Conservation (phyloP, 2,797 vertebrate species). For the Neosilurus mollespiculum region DNA sequence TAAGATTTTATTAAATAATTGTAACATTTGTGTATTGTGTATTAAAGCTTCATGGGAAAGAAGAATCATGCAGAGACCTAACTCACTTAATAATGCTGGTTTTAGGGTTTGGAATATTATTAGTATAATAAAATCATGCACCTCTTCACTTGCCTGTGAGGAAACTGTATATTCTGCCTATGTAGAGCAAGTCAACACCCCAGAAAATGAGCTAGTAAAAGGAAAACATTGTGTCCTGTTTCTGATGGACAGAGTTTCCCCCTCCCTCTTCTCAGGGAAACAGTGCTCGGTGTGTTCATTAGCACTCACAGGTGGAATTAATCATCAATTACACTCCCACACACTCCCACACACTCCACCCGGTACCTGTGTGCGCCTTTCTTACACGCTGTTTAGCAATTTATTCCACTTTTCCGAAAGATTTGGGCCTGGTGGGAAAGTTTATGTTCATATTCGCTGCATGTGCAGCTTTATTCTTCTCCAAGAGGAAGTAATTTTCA, state of each 20-base stretch:
- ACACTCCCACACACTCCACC: too few relatives aligned
- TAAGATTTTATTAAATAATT: background rate
- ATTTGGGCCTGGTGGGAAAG: background rate
- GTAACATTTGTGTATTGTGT: background rate
- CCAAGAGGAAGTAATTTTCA: background rate
- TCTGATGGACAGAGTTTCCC: too few relatives aligned
- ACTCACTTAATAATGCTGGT: background rate
- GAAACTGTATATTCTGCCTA: background rate
- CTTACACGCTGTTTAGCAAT: background rate
- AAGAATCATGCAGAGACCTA: background rate
- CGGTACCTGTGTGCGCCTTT: background rate
- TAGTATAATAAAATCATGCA: background rate
- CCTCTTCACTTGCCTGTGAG: background rate
- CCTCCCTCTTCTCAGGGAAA: too few relatives aligned
- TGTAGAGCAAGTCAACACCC: too few relatives aligned
- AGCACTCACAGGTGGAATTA: slow-evolving; percentile 7
- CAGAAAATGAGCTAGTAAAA: too few relatives aligned
- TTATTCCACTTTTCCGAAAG: background rate
- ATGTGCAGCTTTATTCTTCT: background rate
- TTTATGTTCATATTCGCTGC: too few relatives aligned
- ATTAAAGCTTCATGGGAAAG: background rate
- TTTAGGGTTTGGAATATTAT: background rate
- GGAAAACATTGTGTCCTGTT: too few relatives aligned
- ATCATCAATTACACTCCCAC: too few relatives aligned
- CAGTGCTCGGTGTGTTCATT: background rate